These are phyloP conservation scores for Oryzias celebensis DNA, from an alignment of 2,113 vertebrate genomes.

Conservation along the genomic window DNA sequence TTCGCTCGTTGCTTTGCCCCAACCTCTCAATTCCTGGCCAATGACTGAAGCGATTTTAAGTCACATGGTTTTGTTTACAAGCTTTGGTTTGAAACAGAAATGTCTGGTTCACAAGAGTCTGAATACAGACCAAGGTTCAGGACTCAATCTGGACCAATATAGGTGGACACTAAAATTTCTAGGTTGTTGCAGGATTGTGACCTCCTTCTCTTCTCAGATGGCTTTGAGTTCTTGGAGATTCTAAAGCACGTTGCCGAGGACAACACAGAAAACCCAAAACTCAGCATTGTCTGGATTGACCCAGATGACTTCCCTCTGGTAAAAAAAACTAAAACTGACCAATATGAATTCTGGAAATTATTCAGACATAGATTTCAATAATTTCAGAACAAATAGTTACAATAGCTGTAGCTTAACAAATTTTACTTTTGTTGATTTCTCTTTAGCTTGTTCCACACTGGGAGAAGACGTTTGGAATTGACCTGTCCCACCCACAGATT, in stretches of 20 bases:
- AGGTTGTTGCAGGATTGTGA: background rate
- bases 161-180: no score
- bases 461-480: conserved; percentile 90
- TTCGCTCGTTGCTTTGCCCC: no score
- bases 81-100: no score
- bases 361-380: background rate
- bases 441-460: conserved; percentile 89
- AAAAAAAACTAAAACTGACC: conserved; percentile 26
- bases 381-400: background rate
- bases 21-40: no score
- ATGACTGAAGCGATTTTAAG: no score
- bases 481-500: conserved; percentile 88
- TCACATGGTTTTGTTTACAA: no score
- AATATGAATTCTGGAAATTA: background rate
- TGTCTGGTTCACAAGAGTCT: no score
- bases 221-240: conserved; percentile 89
- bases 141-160: no score
- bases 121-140: no score
- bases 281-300: conserved; percentile 94
- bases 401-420: background rate
- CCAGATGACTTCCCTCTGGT: conserved; percentile 95
- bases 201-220: conserved; percentile 73
- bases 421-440: background rate
- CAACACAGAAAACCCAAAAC: conserved; percentile 87
- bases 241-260: conserved; percentile 88